Percentiles rank a stretch among this genome's conserved stretches.
These are phyloP conservation scores for Isurus oxyrinchus DNA, from an alignment of 2,113 vertebrate genomes.

Conservation along the genomic window DNA sequence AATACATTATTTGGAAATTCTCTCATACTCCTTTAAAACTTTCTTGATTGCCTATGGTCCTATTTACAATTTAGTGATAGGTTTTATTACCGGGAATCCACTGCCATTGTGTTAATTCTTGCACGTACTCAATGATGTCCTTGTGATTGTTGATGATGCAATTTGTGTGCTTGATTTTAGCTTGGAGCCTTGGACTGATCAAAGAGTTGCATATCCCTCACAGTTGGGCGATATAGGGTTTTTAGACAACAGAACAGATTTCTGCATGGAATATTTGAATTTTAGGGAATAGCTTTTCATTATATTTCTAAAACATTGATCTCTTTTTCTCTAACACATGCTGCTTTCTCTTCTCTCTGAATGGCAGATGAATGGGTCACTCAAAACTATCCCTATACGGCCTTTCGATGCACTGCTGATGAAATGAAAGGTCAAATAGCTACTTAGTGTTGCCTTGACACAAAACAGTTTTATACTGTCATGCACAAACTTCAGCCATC, in stretches of 20 bases:
- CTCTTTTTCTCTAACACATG: not conserved
- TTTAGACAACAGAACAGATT: not conserved
- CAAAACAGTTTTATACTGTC: not conserved
- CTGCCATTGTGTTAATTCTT: not conserved
- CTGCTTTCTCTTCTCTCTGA: not conserved
- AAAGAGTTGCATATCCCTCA: not conserved
- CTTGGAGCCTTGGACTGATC: not conserved
- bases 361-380: not conserved
- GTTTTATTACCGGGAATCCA: not conserved
- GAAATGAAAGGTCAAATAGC: conserved; percentile 3
- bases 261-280: not conserved
- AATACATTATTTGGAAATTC: not conserved
- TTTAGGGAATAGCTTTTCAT: not conserved
- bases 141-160: not conserved
- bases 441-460: not conserved
- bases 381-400: not conserved
- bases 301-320: not conserved
- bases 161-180: not conserved
- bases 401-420: not conserved
- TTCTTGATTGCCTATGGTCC: not conserved
- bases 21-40: not conserved
- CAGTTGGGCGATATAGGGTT: not conserved
- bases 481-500: not conserved
- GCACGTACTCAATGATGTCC: not conserved
- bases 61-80: not conserved